Conservation (phyloP, 1,140 invertebrate species). For the Ceratitis capitata region DNA sequence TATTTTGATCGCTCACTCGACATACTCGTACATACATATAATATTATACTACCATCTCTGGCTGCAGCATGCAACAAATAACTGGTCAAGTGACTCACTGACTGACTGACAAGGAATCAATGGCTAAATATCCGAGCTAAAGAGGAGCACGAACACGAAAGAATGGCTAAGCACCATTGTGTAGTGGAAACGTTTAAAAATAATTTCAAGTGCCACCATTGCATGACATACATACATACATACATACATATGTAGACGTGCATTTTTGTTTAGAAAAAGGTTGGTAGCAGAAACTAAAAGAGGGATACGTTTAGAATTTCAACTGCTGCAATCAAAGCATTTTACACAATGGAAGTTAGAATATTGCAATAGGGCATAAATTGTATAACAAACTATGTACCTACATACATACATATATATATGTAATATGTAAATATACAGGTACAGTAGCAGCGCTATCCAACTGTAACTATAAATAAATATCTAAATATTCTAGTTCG, state of each 20-base stretch:
- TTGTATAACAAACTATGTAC: neutral
- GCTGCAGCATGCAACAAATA: conserved; percentile 22
- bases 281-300: neutral
- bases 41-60: neutral
- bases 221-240: too few relatives aligned
- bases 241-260: too few relatives aligned
- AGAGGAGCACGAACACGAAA: neutral
- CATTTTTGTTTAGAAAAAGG: too few relatives aligned
- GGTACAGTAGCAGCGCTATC: neutral
- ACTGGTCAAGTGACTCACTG: conserved; percentile 1
- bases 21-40: neutral
- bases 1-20: neutral
- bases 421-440: too few relatives aligned
- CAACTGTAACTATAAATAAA: too few relatives aligned
- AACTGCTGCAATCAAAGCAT: conserved; percentile 17
- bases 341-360: neutral
- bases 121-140: neutral
- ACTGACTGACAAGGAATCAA: conserved; percentile 8
- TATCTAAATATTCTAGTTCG: too few relatives aligned
- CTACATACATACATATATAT: neutral
- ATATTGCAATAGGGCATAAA: neutral
- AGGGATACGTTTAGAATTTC: neutral
- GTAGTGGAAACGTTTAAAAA: conserved; percentile 21
- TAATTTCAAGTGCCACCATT: neutral
- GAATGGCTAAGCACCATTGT: conserved; percentile 15